Evolutionary conservation across 1,140 invertebrate genomes (phyloP).

Genomic region (Anastatus disparis): DNA sequence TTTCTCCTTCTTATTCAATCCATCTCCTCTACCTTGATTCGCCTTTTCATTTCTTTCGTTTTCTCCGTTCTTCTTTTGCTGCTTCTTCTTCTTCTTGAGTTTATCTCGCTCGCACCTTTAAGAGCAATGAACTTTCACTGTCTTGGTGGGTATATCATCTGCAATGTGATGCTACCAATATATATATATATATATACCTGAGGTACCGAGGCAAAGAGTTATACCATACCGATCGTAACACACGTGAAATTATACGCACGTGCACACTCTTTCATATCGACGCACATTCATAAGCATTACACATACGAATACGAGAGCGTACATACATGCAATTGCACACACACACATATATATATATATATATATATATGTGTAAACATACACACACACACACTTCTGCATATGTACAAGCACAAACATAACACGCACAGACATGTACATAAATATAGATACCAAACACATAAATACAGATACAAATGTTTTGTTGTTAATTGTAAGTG

Average conservation of each 20-base stretch:
- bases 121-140: slow-evolving; percentile 64
- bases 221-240: too few species aligned
- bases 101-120: slow-evolving; percentile 53
- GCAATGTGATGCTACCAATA: slow-evolving; percentile 62
- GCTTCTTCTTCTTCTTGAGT: slow-evolving; percentile 20
- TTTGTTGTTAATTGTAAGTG: too few species aligned
- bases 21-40: slow-evolving; percentile 26
- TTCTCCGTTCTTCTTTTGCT: slow-evolving; percentile 33
- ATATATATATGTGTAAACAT: background rate
- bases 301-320: too few species aligned
- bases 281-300: too few species aligned
- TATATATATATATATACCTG: slow-evolving; percentile 42
- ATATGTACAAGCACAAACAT: too few species aligned
- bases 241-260: too few species aligned
- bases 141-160: slow-evolving; percentile 61
- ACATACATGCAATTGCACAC: background rate
- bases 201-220: too few species aligned
- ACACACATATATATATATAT: slow-evolving; percentile 1
- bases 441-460: background rate
- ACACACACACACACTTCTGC: too few species aligned
- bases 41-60: slow-evolving; percentile 28
- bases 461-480: background rate
- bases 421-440: background rate
- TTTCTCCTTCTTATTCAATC: slow-evolving; percentile 2
- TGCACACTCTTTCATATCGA: background rate